A percentile compares a stretch with the other conserved stretches of the same genome.
Conservation (phyloP, 2,888 invertebrate species). For the Uropetala carovei region DNA sequence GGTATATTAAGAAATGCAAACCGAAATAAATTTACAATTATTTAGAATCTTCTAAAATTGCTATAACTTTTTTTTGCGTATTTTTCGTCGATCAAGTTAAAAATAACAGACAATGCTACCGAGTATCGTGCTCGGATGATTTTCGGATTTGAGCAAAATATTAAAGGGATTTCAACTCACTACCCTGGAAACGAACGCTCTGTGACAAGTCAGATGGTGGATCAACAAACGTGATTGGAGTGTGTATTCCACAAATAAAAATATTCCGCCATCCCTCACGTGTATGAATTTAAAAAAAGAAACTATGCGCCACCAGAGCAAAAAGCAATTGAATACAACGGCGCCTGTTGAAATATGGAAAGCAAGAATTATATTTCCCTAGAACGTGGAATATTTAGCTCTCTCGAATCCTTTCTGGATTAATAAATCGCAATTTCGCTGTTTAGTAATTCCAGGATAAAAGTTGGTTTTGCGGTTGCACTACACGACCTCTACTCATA, state of each 20-base stretch:
- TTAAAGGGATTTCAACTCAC: too few species aligned
- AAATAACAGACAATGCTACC: too few species aligned
- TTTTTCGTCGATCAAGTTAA: too few species aligned
- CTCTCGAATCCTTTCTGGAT: not conserved
- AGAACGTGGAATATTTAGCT: not conserved
- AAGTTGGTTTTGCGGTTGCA: not conserved
- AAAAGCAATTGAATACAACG: conserved; percentile 40
- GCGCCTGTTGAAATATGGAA: conserved; percentile 33
- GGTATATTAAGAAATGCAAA: too few species aligned
- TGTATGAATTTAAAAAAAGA: conserved; percentile 26
- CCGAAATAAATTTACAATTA: too few species aligned
- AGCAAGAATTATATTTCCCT: not conserved
- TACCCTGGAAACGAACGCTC: too few species aligned
- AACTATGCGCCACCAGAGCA: not conserved
- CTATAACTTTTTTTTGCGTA: too few species aligned
- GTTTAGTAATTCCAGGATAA: not conserved
- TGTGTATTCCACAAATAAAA: not conserved
- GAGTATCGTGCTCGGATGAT: too few species aligned
- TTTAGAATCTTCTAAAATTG: too few species aligned
- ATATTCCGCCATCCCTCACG: conserved; percentile 27
- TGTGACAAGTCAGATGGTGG: too few species aligned
- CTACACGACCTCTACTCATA: not conserved
- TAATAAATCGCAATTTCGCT: not conserved
- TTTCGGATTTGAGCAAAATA: too few species aligned
- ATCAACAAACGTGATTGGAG: not conserved